Base-by-base conservation (phyloP, 1,140 invertebrate species). In the Belonocnema kinseyi region DNA sequence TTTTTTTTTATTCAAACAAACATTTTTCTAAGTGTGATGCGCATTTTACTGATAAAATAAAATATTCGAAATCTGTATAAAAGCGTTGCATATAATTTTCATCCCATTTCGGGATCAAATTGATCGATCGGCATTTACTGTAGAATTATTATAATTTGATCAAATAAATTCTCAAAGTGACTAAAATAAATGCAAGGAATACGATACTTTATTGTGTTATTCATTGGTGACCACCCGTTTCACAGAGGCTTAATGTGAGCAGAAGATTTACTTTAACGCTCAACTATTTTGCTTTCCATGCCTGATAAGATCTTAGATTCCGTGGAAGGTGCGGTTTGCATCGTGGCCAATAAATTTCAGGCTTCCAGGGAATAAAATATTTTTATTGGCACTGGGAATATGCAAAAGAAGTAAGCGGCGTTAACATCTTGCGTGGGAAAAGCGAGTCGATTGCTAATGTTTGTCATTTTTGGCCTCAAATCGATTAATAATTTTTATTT, bases 291-390 rank as follows among this genome's bases (percentile, higher is more conserved):
- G 61, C 61, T 66, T 66, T 66, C 61, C 40, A 46, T 46, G 10
- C 40, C 61, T 66, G 61, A 66, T 66, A 66, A 66, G 61, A 66
- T 66, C 61, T 66, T 66, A 66, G 61, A 66, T 66, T 66, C 61
- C 61, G 14, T 46, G 26, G 40, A 66, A 66, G 61, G 61, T 66
- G 61, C 61, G 61, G 61, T 66, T 66, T 40, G 26, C 61, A 33
- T 66, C 61, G 61, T 40, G 61, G 61, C 61, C 33, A 66, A 66
- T 66, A 66, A 66, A 66, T 66, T 66, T 66, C 61, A 40, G 61
- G 33, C 61, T 66, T 33, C 40, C 61, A 26, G 61, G 61, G 61
- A 66, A 66, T 66, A 66, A 66, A 66, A 66, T 66, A 66, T 66
- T 66, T 66, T 66, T 66, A 66, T 66, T 46, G 61, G 26, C 61